phyloP scores from a whole-genome alignment of 1,140 invertebrate species.

The Microplitis mediator region DNA sequence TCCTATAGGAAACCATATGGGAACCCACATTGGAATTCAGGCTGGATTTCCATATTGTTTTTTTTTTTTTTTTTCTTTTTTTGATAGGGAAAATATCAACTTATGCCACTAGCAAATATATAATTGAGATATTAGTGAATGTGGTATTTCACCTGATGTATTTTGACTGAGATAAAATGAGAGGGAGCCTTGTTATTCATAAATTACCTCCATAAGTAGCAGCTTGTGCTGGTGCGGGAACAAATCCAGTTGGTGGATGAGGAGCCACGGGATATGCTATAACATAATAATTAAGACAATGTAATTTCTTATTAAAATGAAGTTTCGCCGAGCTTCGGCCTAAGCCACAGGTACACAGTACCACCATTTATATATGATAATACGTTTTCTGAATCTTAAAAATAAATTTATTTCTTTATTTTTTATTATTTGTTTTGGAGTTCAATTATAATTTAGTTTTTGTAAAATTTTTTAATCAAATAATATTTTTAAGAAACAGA shows the following conservation, averaged over 20 bases:
- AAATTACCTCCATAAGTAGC: conserved; percentile 61
- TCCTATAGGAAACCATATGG: too few species aligned
- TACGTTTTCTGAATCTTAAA: conserved; percentile 37
- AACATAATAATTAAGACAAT: conserved; percentile 48
- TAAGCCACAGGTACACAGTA: conserved; percentile 60
- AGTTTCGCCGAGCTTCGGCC: conserved; percentile 12
- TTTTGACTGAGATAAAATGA: too few species aligned
- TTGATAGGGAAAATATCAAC: too few species aligned
- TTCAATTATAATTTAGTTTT: too few species aligned
- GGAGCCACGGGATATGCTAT: conserved; percentile 63
- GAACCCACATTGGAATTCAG: too few species aligned
- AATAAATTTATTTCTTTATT: background rate
- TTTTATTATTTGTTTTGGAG: background rate
- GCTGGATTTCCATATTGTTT: too few species aligned
- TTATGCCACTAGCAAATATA: too few species aligned
- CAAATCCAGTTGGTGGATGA: conserved; percentile 63
- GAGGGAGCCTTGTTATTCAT: background rate
- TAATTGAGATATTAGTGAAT: too few species aligned
- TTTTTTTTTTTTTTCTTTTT: too few species aligned
- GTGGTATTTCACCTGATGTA: too few species aligned
- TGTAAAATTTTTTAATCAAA: too few species aligned
- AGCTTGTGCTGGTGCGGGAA: conserved; percentile 61
- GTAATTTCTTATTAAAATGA: background rate
- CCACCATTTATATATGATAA: conserved; percentile 52
- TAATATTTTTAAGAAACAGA: conserved; percentile 1